These are phyloP conservation scores for Stenoptilia bipunctidactyla DNA, from an alignment of 2,888 invertebrate genomes.

Conservation along the genomic window DNA sequence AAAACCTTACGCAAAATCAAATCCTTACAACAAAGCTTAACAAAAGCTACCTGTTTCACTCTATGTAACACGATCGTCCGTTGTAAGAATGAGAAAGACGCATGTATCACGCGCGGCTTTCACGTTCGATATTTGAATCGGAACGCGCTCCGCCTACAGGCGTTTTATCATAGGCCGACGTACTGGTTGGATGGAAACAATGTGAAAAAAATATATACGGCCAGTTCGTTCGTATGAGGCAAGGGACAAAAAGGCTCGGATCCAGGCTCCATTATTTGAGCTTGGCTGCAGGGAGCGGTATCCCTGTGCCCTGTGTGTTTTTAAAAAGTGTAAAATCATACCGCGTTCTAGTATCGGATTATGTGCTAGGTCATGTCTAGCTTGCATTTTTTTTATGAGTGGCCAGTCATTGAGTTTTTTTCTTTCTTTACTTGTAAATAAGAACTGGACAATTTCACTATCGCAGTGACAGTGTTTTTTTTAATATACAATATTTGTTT, in stretches of 20 bases:
- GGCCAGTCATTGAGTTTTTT: conserved; percentile 28
- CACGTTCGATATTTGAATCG: conserved; percentile 13
- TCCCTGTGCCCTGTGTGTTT: conserved; percentile 29
- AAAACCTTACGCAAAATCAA: conserved; percentile 27
- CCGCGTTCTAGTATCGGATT: conserved; percentile 18
- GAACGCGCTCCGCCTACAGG: conserved; percentile 47
- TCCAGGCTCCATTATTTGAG: conserved; percentile 38
- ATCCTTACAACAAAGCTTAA: conserved; percentile 17
- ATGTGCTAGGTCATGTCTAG: conserved; percentile 33
- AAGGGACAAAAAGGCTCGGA: conserved; percentile 52
- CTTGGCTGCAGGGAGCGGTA: conserved; percentile 40
- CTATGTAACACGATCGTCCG: not conserved
- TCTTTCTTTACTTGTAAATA: conserved; percentile 17
- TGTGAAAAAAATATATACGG: conserved; percentile 36
- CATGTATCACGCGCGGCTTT: conserved; percentile 8
- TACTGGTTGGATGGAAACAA: conserved; percentile 45
- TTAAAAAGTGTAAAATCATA: conserved; percentile 43
- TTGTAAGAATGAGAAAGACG: conserved; percentile 24
- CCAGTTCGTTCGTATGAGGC: conserved; percentile 34
- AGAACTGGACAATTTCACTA: conserved; percentile 30
- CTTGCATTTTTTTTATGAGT: conserved; percentile 22
- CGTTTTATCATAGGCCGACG: conserved; percentile 31
- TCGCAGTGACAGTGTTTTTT: conserved; percentile 30
- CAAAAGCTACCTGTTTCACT: conserved; percentile 4
- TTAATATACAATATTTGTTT: conserved; percentile 5